These are phyloP conservation scores for Synergus gifuensis DNA, from an alignment of 2,888 invertebrate species.

Conservation along the genomic window DNA sequence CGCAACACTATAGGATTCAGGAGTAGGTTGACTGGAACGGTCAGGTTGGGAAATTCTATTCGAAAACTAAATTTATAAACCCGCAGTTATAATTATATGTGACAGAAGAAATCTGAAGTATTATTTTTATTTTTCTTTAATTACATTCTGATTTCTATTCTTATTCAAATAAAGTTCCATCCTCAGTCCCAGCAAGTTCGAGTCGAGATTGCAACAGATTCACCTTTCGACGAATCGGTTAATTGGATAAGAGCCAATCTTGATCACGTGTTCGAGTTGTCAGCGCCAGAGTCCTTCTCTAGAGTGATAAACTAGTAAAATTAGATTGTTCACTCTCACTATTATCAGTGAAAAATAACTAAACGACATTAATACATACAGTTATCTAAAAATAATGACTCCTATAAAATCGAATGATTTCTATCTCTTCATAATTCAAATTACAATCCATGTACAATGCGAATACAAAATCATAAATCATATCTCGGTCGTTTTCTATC, in stretches of 20 bases:
- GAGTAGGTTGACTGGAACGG: constrained; percentile 62
- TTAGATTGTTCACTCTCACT: background rate
- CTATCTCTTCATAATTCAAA: constrained; percentile 4
- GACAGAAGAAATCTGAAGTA: too few species aligned
- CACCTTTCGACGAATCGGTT: constrained; percentile 33
- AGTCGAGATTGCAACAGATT: constrained; percentile 17
- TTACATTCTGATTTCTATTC: background rate
- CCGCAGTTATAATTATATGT: background rate
- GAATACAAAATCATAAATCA: constrained; percentile 29
- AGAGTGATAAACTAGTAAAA: background rate
- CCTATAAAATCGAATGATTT: constrained; percentile 16
- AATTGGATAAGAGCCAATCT: constrained; percentile 22
- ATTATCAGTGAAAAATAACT: too few species aligned
- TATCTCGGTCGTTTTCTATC: constrained; percentile 15
- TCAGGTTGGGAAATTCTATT: constrained; percentile 62
- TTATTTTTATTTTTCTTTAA: background rate
- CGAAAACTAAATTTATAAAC: constrained; percentile 56
- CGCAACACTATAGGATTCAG: constrained; percentile 58
- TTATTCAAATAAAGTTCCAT: background rate
- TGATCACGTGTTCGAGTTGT: background rate
- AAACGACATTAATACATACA: background rate
- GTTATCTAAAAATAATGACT: background rate
- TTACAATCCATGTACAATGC: background rate
- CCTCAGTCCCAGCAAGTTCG: background rate
- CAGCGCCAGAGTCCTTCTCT: background rate